Percentiles rank a stretch among this genome's conserved stretches.
Evolutionary conservation across 2,797 vertebrate genomes (phyloP).

Genomic region (Hyperoplus lanceolatus): DNA sequence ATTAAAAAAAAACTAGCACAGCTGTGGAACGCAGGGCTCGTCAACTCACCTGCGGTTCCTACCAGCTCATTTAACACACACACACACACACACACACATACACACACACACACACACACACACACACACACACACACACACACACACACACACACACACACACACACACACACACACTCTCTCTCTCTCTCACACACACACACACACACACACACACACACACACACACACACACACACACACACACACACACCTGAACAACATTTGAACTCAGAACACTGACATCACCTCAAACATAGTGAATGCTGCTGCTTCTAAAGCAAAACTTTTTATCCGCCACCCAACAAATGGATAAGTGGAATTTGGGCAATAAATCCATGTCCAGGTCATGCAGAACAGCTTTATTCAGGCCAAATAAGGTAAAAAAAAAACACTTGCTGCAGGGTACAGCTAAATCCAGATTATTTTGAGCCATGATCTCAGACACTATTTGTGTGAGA

Average conservation of each 20-base stretch:
- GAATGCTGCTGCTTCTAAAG: background rate
- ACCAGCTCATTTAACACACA: constrained; percentile 16
- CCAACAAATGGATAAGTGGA: background rate
- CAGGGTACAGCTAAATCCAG: background rate
- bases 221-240: no score
- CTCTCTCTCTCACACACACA: no score
- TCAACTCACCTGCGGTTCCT: constrained; percentile 12
- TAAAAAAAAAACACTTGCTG: background rate
- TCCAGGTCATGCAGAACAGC: constrained; percentile 1
- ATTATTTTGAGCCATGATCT: constrained; percentile 32
- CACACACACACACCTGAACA: constrained; percentile 10
- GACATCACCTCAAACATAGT: constrained; percentile 10
- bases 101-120: no score
- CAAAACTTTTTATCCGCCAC: background rate
- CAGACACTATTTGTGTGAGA: constrained; percentile 14
- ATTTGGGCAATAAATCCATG: constrained; percentile 13
- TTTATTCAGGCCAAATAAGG: constrained; percentile 28
- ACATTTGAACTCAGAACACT: constrained; percentile 24
- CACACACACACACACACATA: background rate
- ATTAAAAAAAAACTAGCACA: constrained; percentile 7
- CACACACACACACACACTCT: no score
- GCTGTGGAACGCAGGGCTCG: background rate
- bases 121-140: no score
- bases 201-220: no score
- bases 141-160: no score